A percentile compares a stretch with the other conserved stretches of the same genome.
These are phyloP conservation scores for Sitophilus oryzae DNA, from an alignment of 1,140 invertebrate species.

Conservation along the genomic window DNA sequence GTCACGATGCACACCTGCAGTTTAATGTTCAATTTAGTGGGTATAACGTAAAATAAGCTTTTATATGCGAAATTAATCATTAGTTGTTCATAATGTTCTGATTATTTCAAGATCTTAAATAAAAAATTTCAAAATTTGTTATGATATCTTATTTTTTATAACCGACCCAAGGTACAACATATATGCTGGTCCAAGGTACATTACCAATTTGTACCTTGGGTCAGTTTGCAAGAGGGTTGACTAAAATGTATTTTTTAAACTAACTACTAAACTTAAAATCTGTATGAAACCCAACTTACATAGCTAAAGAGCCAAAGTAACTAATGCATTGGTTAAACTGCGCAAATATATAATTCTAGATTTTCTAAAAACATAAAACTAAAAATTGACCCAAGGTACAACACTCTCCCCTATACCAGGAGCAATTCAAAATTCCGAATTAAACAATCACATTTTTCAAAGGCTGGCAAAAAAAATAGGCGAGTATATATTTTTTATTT, in stretches of 20 bases:
- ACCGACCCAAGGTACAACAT: neutral
- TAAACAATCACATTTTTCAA: no score
- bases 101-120: neutral
- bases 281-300: neutral
- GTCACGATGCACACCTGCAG: no score
- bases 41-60: no score
- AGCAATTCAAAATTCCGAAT: no score
- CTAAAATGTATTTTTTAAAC: neutral
- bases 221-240: no score
- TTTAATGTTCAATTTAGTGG: no score
- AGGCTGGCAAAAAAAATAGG: no score
- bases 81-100: neutral
- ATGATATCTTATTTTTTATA: neutral
- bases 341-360: neutral
- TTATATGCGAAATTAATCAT: neutral
- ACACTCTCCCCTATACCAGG: slow-evolving; percentile 9
- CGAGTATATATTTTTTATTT: no score
- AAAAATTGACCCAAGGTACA: slow-evolving; percentile 7
- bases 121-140: no score
- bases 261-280: neutral
- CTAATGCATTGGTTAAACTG: neutral
- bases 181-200: neutral
- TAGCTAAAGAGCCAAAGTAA: neutral
- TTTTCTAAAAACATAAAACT: neutral
- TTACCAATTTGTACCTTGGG: neutral